phyloP scores from a whole-genome alignment of 2,888 invertebrate genomes.

The Ochropleura plecta region DNA sequence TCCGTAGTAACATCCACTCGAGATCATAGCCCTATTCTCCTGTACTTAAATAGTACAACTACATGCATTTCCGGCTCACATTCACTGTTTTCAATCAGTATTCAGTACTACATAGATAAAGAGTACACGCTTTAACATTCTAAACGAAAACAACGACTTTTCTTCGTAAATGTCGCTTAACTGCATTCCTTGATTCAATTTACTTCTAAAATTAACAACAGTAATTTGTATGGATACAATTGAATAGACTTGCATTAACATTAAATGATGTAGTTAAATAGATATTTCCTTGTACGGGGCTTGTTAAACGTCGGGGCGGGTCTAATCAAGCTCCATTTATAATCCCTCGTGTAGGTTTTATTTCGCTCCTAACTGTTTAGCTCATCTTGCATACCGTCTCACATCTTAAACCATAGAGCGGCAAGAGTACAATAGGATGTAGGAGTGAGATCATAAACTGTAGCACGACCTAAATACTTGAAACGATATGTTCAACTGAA shows the following conservation, averaged over 20 bases:
- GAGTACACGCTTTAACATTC: slow-evolving; percentile 32
- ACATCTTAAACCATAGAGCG: slow-evolving; percentile 9
- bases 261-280: slow-evolving; percentile 65
- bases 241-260: slow-evolving; percentile 67
- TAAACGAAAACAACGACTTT: slow-evolving; percentile 23
- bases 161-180: slow-evolving; percentile 37
- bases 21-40: slow-evolving; percentile 65
- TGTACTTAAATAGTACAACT: slow-evolving; percentile 67
- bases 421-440: slow-evolving; percentile 14
- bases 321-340: slow-evolving; percentile 56
- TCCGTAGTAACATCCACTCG: slow-evolving; percentile 75
- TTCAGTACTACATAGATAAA: slow-evolving; percentile 32
- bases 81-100: slow-evolving; percentile 47
- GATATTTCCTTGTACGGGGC: slow-evolving; percentile 63
- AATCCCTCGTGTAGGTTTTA: slow-evolving; percentile 48
- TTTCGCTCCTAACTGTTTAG: slow-evolving; percentile 37
- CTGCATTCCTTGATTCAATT: slow-evolving; percentile 46
- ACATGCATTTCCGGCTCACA: slow-evolving; percentile 68
- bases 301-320: slow-evolving; percentile 41
- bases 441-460: slow-evolving; percentile 52
- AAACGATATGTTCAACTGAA: slow-evolving; percentile 51
- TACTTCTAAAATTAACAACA: slow-evolving; percentile 47
- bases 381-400: slow-evolving; percentile 25
- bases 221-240: slow-evolving; percentile 55
- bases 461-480: slow-evolving; percentile 53